These are phyloP conservation scores for Metallyticus violacea DNA, from an alignment of 2,888 invertebrate genomes.

Conservation along the genomic window DNA sequence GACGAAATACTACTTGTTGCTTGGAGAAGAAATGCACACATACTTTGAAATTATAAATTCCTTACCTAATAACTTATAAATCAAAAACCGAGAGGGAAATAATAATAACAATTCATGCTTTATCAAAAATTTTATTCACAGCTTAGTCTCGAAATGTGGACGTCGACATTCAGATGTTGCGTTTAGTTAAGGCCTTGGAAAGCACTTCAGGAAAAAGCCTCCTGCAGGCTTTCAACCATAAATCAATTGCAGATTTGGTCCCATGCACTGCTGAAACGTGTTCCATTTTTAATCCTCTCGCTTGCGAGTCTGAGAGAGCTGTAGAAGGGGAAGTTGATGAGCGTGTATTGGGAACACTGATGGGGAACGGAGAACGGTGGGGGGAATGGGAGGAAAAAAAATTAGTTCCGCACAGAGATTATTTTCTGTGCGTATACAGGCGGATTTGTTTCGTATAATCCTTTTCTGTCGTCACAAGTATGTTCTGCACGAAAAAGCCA, in stretches of 20 bases:
- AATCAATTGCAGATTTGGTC: no score
- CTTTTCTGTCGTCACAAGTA: neutral
- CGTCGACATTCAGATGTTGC: neutral
- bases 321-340: no score
- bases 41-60: no score
- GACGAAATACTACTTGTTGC: no score
- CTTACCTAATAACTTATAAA: no score
- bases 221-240: neutral
- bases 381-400: neutral
- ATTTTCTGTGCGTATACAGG: neutral
- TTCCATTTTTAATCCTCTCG: neutral
- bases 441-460: neutral
- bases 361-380: neutral
- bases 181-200: no score
- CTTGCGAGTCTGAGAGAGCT: neutral
- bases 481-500: neutral
- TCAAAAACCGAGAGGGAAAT: no score
- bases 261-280: neutral
- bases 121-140: no score
- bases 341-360: neutral
- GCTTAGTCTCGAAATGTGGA: no score
- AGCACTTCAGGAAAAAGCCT: neutral
- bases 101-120: no score
- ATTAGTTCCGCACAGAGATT: neutral
- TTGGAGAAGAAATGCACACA: no score